Evolutionary conservation across 1,140 invertebrate species (phyloP), one percentile per base, ranked within the genome.

Genomic region (Triops longicaudatus): DNA sequence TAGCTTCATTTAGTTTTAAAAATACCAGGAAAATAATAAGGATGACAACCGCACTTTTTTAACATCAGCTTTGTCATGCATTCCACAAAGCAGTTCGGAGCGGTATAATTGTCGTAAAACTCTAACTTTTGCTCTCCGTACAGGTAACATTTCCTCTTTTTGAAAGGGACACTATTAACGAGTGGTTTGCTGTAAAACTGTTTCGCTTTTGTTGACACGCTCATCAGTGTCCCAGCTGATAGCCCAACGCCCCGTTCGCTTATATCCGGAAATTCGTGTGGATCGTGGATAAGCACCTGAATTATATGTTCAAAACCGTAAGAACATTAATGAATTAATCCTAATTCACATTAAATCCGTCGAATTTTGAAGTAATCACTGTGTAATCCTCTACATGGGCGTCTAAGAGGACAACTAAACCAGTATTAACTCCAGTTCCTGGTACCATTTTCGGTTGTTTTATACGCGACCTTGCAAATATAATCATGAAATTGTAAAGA

Each of bases 231-330:
- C 6, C 78, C 78, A 73, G 76, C 78, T 77, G 28, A 79, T 37
- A 72, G 74, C 12, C 27, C 79, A 78, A 72, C 73, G 31, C 31
- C 50, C 2, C 77, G 71, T 28, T 74, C 74, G 5, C 75, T 27
- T 42, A 80, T n/a, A 63, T 79, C 28, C 43, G 75, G 76, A 17
- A 31, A 80, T 26, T 78, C 74, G 28, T 81, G 78, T 6, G 76
- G 76, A 73, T 78, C 77, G 72, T 78, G 75, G 14, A 83, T 78
- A 71, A 82, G 81, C 26, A 86, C 84, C 79, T 82, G 63, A 2
- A 12, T 22, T 63, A 5, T 1, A 63, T 63, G 5, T 2, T 37
- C 7, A 37, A 37, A 7, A 63, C 50, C 14, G 10, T 63, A 22
- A 14, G 22, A 63, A 22, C 11, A 22, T 63, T 14, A 63, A 63